Base-by-base conservation (phyloP, 2,113 vertebrate genomes). In the Lepus europaeus region DNA sequence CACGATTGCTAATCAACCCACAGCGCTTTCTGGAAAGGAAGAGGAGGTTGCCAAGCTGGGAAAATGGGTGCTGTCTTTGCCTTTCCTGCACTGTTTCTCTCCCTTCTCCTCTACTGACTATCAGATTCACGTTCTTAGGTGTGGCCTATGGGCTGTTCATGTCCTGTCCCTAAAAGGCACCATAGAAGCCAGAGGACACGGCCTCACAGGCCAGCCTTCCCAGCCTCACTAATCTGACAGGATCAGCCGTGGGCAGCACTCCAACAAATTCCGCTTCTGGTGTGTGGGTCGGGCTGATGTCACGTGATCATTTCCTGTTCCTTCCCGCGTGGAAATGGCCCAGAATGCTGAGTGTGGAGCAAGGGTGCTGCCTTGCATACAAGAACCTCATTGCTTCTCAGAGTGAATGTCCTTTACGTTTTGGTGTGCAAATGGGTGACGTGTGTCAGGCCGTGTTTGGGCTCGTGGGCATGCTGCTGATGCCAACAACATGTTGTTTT, bases 401-500 rank as follows among this genome's bases (percentile, higher is more conserved):
- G 64, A 59, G 51, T 17, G 53, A 94, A 36, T 33, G 11, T 27
- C n/a, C 16, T 9, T 90, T 69, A 17, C 29, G 61, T 86, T 80
- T 91, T 53, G 66, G 79, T 80, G 77, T 53, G 16, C 19, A 33
- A 49, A 85, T 95, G 93, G 70, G 6, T n/a, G 53, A 56, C 25
- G 56, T 84, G 56, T 31, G 76, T 80, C 78, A 84, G 83, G 79
- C 87, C 79, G 6, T 59, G 45, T n/a, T 86, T 64, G 78, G 89
- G 89, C 82, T 0, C 49, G 13, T 36, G 59, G 63, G 39, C 39
- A 61, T 68, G 79, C 6, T 31, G 79, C 33, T 81, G n/a, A 61
- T 89, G 91, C 89, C 87, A 90, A 11, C 45, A 45, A 45, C 45
- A 73, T 76, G 91, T 76, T 14, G 64, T 70, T 82, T 87, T 64